phyloP scores from a whole-genome alignment of 1,140 invertebrate genomes.

The Atta texana region DNA sequence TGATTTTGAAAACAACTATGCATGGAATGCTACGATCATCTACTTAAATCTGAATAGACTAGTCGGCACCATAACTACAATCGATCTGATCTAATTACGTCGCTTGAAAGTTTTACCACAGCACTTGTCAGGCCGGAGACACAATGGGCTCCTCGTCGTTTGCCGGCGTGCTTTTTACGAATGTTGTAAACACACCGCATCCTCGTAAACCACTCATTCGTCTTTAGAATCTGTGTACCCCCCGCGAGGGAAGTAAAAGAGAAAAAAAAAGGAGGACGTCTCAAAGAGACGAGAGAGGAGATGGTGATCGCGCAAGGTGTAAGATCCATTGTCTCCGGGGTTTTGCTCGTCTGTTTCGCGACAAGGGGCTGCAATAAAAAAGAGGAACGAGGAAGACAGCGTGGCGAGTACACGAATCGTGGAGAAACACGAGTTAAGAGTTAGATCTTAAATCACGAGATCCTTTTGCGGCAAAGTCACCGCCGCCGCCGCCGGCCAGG shows the following conservation, averaged over 20 bases:
- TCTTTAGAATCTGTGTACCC: constrained; percentile 24
- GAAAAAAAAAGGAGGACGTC: constrained; percentile 31
- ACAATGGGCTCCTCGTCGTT: background rate
- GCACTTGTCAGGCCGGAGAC: constrained; percentile 6
- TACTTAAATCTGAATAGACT: background rate
- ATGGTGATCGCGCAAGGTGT: constrained; percentile 73
- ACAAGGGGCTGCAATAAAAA: constrained; percentile 72
- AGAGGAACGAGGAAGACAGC: constrained; percentile 49
- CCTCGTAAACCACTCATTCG: constrained; percentile 50
- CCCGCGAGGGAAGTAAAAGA: constrained; percentile 16
- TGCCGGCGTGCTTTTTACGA: background rate
- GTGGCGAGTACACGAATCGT: constrained; percentile 36
- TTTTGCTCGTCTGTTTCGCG: constrained; percentile 43
- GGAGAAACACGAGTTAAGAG: constrained; percentile 72
- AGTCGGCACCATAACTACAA: background rate
- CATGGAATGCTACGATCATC: no score
- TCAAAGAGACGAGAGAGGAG: background rate
- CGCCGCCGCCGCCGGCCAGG: constrained; percentile 1
- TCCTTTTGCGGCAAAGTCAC: constrained; percentile 50
- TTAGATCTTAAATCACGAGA: constrained; percentile 81
- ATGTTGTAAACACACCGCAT: constrained; percentile 37
- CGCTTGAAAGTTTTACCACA: background rate
- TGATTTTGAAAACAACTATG: no score
- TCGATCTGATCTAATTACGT: constrained; percentile 25
- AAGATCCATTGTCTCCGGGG: constrained; percentile 77